These are phyloP conservation scores for Macrosiphum euphorbiae DNA, from an alignment of 2,888 invertebrate species.

Conservation along the genomic window DNA sequence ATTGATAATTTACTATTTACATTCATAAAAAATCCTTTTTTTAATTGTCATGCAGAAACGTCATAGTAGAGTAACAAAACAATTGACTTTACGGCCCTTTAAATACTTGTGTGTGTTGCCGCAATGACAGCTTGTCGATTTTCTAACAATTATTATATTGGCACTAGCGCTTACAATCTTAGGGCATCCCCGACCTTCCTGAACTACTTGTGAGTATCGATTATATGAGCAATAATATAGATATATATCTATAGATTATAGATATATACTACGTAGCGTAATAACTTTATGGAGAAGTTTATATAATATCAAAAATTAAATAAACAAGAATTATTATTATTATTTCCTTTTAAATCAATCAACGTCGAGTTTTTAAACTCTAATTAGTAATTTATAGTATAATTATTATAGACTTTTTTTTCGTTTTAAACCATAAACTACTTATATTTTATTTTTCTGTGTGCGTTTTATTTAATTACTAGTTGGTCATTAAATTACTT, in stretches of 20 bases:
- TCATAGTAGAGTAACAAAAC: neutral
- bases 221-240: no score
- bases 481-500: neutral
- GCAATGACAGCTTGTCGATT: neutral
- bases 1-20: neutral
- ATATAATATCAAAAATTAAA: neutral
- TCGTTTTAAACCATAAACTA: neutral
- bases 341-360: neutral
- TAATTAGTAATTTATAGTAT: neutral
- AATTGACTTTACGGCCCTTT: neutral
- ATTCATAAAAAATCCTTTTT: no score
- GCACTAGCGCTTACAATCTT: neutral
- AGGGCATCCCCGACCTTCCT: no score
- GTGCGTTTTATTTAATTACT: neutral
- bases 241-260: no score
- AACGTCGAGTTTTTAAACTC: neutral
- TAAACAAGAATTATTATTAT: neutral
- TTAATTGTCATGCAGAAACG: neutral
- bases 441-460: neutral
- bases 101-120: neutral
- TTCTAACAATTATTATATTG: neutral
- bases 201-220: no score
- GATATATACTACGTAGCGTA: no score
- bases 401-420: neutral
- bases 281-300: no score